Evolutionary conservation across 2,888 invertebrate genomes (phyloP).

Genomic region (Lasius platythorax): DNA sequence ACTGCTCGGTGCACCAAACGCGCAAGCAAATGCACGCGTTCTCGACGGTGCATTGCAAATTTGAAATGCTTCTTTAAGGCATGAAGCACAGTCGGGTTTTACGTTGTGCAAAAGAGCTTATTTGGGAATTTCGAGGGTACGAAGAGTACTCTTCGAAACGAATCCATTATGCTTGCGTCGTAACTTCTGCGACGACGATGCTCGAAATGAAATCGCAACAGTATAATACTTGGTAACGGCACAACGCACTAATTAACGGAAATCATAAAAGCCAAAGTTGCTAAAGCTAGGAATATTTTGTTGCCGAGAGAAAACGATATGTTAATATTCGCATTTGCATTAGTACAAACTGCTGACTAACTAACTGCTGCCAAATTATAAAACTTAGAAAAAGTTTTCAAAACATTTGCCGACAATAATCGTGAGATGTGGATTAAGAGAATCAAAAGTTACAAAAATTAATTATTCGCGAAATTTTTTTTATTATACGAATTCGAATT

Average conservation of each 20-base stretch:
- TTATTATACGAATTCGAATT: neutral
- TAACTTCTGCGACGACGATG: constrained; percentile 3
- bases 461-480: neutral
- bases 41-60: constrained; percentile 18
- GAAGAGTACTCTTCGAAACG: constrained; percentile 33
- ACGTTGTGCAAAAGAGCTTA: constrained; percentile 49
- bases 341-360: constrained; percentile 23
- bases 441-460: neutral
- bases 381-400: constrained; percentile 17
- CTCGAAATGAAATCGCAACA: constrained; percentile 29
- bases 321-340: constrained; percentile 40
- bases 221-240: neutral
- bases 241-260: constrained; percentile 36
- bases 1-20: constrained; percentile 39
- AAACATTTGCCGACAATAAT: constrained; percentile 12
- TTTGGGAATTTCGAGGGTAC: constrained; percentile 30
- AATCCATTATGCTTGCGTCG: constrained; percentile 37
- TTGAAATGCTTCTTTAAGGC: constrained; percentile 55
- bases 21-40: neutral
- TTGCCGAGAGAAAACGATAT: neutral
- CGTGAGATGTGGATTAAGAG: constrained; percentile 6
- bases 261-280: constrained; percentile 21
- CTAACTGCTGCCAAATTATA: constrained; percentile 19
- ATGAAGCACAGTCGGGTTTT: constrained; percentile 55
- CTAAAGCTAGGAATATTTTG: constrained; percentile 4